Percentiles rank a stretch among this genome's conserved stretches.
Conservation (phyloP, 2,113 vertebrate genomes). For the Tauraco erythrolophus region DNA sequence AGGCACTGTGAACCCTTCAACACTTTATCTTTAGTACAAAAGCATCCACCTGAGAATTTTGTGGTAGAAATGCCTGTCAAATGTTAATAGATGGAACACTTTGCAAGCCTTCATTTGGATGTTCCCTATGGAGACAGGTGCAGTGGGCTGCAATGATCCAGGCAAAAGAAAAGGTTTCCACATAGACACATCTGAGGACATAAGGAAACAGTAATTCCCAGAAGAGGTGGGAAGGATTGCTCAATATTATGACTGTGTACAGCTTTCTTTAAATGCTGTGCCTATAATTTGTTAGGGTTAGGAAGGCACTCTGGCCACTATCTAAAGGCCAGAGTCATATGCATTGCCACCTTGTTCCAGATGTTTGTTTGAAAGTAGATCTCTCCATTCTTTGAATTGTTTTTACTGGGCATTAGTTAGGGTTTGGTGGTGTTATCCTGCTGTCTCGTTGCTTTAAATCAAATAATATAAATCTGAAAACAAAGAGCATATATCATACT, state of each 20-base stretch:
- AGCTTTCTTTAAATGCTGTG: not conserved
- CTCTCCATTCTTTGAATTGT: not conserved
- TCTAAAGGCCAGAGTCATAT: not conserved
- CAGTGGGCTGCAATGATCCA: not conserved
- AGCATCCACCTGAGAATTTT: not conserved
- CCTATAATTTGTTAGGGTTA: not conserved
- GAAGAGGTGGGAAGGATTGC: not conserved
- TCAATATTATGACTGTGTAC: not conserved
- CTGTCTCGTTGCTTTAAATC: not conserved
- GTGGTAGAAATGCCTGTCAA: not conserved
- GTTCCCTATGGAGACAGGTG: not conserved
- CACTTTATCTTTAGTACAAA: not conserved
- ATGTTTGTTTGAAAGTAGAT: not conserved
- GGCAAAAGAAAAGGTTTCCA: not conserved
- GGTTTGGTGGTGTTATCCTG: not conserved
- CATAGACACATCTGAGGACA: not conserved
- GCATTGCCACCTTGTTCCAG: not conserved
- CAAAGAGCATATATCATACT: not conserved
- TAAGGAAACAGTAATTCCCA: not conserved
- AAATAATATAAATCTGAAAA: not conserved
- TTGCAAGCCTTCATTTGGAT: not conserved
- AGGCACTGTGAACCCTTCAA: not conserved
- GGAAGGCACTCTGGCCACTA: not conserved
- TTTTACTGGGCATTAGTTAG: not conserved
- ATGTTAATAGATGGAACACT: not conserved